Evolutionary conservation across 2,113 vertebrate genomes (phyloP), one percentile per base, ranked within the genome.

Genomic region (Xenopus tropicalis): DNA sequence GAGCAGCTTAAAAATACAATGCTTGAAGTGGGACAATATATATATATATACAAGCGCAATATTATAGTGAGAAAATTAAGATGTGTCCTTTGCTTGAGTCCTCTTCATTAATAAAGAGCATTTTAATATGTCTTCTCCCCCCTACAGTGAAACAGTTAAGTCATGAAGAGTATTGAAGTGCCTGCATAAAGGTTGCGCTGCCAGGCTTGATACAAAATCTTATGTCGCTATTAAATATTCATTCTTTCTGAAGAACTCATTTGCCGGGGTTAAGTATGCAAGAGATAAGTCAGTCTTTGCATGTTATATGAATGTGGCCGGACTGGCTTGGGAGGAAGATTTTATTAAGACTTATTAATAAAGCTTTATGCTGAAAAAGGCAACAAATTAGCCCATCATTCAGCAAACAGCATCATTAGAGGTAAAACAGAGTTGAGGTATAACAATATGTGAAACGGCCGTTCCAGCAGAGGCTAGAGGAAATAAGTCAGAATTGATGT

Each of bases 171-270:
- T 14, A 20, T 14, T 21, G 29, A 22, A 37, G 29, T 56, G 20
- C 25, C 8, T 44, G 19, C 48, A 22, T 44, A 21, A 20, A 23
- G 37, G 62, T 62, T 51, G 65, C 62, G n/a, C 29, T 20, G 11
- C 25, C 46, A 44, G 37, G 22, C 54, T 14, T 66, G 23, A 29
- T 59, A 42, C 46, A 19, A 61, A 64, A 46, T 37, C 6, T 61
- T n/a, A 54, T 29, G 42, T n/a, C 14, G 29, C 66, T 46, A 73
- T 73, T 66, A 73, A 66, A 73, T 73, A 68, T 74, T 67, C 56
- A 68, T 74, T 46, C 56, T 44, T 56, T 29, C 51, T 58, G 25
- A 57, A 46, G 71, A 58, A 73, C 57, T 66, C 52, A 37, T 63
- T 66, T 66, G 11, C 23, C 11, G 22, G 61, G 71, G 72, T 74